Evolutionary conservation across 2,888 invertebrate genomes (phyloP).

Genomic region (Neoascia interrupta): DNA sequence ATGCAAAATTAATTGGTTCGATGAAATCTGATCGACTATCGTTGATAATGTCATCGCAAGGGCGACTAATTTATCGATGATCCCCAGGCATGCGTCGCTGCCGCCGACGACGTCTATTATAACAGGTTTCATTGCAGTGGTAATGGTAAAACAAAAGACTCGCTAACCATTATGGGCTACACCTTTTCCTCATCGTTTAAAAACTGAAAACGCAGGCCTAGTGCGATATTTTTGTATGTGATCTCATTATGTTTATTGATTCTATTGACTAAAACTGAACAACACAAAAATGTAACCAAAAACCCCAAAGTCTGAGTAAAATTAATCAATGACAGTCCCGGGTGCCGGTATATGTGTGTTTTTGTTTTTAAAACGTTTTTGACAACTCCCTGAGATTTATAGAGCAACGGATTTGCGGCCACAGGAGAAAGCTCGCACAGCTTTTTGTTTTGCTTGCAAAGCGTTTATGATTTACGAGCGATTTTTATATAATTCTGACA

Average conservation of each 20-base stretch:
- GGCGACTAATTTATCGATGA: conserved; percentile 40
- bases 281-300: too few species aligned
- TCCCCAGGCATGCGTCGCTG: not conserved
- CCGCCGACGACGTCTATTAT: too few species aligned
- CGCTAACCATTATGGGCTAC: too few species aligned
- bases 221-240: too few species aligned
- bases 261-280: too few species aligned
- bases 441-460: not conserved
- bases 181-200: too few species aligned
- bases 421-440: conserved; percentile 14
- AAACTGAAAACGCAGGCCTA: too few species aligned
- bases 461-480: conserved; percentile 19
- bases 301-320: too few species aligned
- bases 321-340: conserved; percentile 44
- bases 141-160: too few species aligned
- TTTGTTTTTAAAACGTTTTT: conserved; percentile 16
- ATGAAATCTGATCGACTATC: conserved; percentile 41
- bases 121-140: too few species aligned
- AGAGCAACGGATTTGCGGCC: not conserved
- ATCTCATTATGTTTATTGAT: conserved; percentile 49
- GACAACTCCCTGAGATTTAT: conserved; percentile 32
- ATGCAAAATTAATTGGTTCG: conserved; percentile 53
- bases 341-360: too few species aligned
- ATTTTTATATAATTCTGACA: conserved; percentile 32
- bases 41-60: conserved; percentile 26